Evolutionary conservation across 2,888 invertebrate species (phyloP).

Genomic region (Hydroisotoma schaefferi): DNA sequence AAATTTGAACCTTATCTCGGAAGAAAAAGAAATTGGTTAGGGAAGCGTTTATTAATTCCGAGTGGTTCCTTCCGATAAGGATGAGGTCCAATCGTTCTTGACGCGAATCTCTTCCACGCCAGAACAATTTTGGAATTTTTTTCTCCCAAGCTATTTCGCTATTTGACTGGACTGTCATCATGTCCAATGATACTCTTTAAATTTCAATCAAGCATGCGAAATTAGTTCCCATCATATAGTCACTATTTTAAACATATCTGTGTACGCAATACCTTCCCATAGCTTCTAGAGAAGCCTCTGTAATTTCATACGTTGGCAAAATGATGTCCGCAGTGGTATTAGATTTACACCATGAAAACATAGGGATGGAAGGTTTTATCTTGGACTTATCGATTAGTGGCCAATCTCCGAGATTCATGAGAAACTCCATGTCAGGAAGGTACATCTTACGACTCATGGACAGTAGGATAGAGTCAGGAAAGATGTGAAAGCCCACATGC

Average conservation of each 20-base stretch:
- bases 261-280: slow-evolving; percentile 73
- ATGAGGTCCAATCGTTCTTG: slow-evolving; percentile 77
- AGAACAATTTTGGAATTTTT: slow-evolving; percentile 74
- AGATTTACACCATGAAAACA: slow-evolving; percentile 97
- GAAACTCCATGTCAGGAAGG: slow-evolving; percentile 83
- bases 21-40: slow-evolving; percentile 97
- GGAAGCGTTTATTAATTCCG: slow-evolving; percentile 81
- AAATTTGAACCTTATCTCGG: slow-evolving; percentile 72
- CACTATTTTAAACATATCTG: background rate
- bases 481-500: slow-evolving; percentile 93
- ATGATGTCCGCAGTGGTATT: slow-evolving; percentile 79
- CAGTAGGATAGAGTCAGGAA: slow-evolving; percentile 80
- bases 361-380: slow-evolving; percentile 62
- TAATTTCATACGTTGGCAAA: slow-evolving; percentile 92
- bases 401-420: slow-evolving; percentile 94
- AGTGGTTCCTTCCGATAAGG: slow-evolving; percentile 68
- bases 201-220: background rate
- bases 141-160: slow-evolving; percentile 66
- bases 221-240: background rate
- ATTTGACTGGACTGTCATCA: slow-evolving; percentile 83
- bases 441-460: slow-evolving; percentile 74
- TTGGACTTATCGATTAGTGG: slow-evolving; percentile 60
- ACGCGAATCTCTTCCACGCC: slow-evolving; percentile 91
- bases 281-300: slow-evolving; percentile 84
- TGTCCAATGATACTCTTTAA: slow-evolving; percentile 78